These are phyloP conservation scores for Catharus fuscescens DNA, from an alignment of 2,113 vertebrate species.

Conservation along the genomic window DNA sequence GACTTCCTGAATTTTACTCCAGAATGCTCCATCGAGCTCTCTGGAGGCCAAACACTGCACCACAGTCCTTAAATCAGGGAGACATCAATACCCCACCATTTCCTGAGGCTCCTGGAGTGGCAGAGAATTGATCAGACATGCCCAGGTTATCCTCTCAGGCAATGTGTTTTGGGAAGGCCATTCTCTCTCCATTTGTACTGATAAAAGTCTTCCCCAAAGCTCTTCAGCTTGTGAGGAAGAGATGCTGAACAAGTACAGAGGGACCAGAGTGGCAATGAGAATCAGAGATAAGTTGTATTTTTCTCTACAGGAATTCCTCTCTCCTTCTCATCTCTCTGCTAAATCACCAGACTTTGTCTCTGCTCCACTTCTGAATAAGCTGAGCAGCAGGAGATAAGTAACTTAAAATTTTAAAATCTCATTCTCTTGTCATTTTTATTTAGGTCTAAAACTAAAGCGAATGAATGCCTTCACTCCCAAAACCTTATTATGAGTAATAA, in stretches of 20 bases:
- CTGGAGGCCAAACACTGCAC: background rate
- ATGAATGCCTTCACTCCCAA: background rate
- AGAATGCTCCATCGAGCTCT: background rate
- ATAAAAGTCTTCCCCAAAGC: background rate
- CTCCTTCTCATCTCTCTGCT: background rate
- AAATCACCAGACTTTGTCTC: background rate
- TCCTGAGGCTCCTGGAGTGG: background rate
- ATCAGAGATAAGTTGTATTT: background rate
- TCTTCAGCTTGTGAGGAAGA: background rate
- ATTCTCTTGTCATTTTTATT: background rate
- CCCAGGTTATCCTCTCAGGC: background rate
- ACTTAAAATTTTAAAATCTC: background rate
- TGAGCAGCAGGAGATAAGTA: background rate
- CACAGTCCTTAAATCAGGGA: background rate
- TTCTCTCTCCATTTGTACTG: background rate
- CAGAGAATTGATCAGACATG: background rate
- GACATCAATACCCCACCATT: background rate
- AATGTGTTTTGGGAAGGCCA: fast-evolving
- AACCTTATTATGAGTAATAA: background rate
- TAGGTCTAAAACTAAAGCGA: background rate
- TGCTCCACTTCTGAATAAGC: background rate
- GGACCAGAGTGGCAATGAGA: background rate
- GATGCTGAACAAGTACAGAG: background rate
- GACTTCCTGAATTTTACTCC: background rate
- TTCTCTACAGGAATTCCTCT: background rate